phyloP scores from a whole-genome alignment of 1,140 invertebrate species.

The Eulimnadia texana region DNA sequence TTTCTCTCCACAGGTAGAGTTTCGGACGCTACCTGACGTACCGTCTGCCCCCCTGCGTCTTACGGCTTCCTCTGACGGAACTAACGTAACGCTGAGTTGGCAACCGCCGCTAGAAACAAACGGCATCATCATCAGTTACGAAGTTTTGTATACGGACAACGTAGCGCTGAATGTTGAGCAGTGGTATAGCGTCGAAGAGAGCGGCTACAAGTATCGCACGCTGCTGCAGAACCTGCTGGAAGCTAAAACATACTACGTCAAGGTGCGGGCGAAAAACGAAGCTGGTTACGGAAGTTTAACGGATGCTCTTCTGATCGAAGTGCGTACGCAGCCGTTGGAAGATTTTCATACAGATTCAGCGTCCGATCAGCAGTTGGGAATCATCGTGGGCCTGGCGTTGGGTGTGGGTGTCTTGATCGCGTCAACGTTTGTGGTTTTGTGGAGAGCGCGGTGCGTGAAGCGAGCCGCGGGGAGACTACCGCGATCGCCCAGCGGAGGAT shows the following conservation, averaged over 20 bases:
- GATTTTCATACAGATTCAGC: no score
- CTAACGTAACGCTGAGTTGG: slow-evolving; percentile 34
- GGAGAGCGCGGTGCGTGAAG: background rate
- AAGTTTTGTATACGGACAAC: slow-evolving; percentile 31
- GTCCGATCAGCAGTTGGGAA: background rate
- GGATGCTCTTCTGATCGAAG: background rate
- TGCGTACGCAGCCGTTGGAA: background rate
- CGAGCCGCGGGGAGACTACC: background rate
- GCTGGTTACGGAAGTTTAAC: background rate
- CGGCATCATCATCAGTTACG: slow-evolving; percentile 34
- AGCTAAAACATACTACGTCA: background rate
- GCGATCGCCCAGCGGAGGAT: background rate
- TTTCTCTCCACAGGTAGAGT: background rate
- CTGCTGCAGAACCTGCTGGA: background rate
- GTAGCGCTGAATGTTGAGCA: slow-evolving; percentile 24
- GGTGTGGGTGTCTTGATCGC: background rate
- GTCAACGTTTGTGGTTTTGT: background rate
- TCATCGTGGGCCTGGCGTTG: background rate
- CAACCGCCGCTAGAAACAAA: slow-evolving; percentile 33
- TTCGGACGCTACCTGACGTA: background rate
- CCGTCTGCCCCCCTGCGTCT: background rate
- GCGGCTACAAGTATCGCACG: background rate
- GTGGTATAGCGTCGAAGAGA: slow-evolving; percentile 30
- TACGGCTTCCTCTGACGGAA: slow-evolving; percentile 26
- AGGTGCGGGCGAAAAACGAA: background rate